Evolutionary conservation across 2,113 vertebrate species (phyloP).

Genomic region (Anas platyrhynchos): DNA sequence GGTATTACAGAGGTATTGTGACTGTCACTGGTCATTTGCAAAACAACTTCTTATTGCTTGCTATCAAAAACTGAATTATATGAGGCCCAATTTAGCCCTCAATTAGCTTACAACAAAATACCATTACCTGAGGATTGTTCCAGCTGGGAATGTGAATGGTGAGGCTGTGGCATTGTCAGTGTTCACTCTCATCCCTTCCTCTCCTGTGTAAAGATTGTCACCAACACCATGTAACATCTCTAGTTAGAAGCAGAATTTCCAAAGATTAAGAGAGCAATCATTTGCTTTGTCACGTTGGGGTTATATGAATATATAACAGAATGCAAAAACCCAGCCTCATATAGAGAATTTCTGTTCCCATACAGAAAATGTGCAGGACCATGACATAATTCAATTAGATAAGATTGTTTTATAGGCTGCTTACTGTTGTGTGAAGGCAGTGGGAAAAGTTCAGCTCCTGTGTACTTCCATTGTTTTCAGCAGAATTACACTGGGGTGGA

Average conservation of each 20-base stretch:
- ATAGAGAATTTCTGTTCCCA: background rate
- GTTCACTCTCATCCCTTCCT: background rate
- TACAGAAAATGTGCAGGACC: background rate
- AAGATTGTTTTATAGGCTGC: background rate
- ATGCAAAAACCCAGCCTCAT: background rate
- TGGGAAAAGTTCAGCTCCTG: conserved; percentile 17
- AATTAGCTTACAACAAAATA: background rate
- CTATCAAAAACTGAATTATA: background rate
- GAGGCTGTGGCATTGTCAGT: background rate
- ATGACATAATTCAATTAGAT: background rate
- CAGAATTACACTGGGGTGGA: background rate
- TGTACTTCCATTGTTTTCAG: background rate
- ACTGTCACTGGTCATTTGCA: background rate
- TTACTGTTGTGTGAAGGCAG: background rate
- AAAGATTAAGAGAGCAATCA: background rate
- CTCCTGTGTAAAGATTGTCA: background rate
- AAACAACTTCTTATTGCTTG: background rate
- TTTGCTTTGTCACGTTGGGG: background rate
- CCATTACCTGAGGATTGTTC: background rate
- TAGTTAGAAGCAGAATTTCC: background rate
- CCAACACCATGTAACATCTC: background rate
- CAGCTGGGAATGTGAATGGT: background rate
- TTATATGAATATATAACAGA: background rate
- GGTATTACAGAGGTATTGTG: background rate
- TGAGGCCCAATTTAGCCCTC: background rate